Conservation (phyloP, 2,888 invertebrate genomes). For the Lumbricus terrestris region DNA sequence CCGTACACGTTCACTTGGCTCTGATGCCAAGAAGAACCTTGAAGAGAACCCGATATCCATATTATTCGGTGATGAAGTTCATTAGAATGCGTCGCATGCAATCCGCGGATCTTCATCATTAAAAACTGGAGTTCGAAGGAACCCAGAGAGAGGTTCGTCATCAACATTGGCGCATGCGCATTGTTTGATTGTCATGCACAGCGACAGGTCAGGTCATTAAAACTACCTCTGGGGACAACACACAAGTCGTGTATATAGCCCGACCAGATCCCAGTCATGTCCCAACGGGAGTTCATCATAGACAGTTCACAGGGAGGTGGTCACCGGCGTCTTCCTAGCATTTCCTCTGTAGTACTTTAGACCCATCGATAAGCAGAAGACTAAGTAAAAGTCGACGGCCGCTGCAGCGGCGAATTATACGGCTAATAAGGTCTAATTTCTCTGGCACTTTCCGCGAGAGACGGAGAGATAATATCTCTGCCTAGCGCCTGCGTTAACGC, state of each 20-base stretch:
- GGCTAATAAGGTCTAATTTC: constrained; percentile 3
- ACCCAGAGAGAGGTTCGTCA: background rate
- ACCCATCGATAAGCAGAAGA: background rate
- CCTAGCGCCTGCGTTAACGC: background rate
- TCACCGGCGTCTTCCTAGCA: background rate
- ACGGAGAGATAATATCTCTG: background rate
- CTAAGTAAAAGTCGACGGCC: no score
- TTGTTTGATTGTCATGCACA: background rate
- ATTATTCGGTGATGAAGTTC: background rate
- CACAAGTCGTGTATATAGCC: no score
- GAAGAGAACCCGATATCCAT: no score
- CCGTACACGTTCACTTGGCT: no score
- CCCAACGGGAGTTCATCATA: background rate
- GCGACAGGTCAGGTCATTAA: background rate
- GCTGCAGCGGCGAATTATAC: no score
- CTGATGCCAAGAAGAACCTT: no score
- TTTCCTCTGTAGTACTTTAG: no score
- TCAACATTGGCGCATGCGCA: background rate
- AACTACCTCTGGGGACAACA: background rate
- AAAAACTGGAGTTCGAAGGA: background rate
- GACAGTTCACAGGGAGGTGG: background rate
- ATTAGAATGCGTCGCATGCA: background rate
- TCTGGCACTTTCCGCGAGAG: background rate
- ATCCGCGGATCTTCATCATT: background rate
- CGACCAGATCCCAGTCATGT: background rate